These are phyloP conservation scores for Numenius arquata DNA, from an alignment of 2,113 vertebrate species.

Conservation along the genomic window DNA sequence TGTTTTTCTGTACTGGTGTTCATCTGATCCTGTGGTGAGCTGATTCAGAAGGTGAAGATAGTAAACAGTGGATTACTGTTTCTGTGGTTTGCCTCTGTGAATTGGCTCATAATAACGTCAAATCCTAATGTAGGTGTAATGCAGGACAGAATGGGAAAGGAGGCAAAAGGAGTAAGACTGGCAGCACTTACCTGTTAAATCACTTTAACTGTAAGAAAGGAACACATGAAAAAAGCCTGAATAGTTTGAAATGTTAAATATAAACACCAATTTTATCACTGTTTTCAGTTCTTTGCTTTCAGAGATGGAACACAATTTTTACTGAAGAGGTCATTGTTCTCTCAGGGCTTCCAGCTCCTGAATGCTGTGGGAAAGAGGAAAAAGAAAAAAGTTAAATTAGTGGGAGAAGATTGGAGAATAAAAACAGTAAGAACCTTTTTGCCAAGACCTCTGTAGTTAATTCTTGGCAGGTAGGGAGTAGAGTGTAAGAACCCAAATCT, in stretches of 20 bases:
- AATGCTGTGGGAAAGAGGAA: background rate
- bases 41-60: background rate
- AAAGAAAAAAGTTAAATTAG: background rate
- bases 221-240: background rate
- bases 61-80: background rate
- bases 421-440: background rate
- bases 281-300: background rate
- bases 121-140: background rate
- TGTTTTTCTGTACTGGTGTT: background rate
- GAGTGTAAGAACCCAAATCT: background rate
- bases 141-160: background rate
- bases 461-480: background rate
- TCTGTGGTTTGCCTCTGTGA: background rate
- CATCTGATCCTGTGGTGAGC: background rate
- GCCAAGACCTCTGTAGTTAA: background rate
- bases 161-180: background rate
- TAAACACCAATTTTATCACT: background rate
- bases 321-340: background rate
- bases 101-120: background rate
- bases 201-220: background rate
- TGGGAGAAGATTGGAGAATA: background rate
- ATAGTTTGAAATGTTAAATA: background rate
- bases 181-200: background rate
- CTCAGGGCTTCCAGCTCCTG: background rate
- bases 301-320: background rate